phyloP scores from a whole-genome alignment of 2,797 vertebrate genomes.

The Sandelia bainsii region DNA sequence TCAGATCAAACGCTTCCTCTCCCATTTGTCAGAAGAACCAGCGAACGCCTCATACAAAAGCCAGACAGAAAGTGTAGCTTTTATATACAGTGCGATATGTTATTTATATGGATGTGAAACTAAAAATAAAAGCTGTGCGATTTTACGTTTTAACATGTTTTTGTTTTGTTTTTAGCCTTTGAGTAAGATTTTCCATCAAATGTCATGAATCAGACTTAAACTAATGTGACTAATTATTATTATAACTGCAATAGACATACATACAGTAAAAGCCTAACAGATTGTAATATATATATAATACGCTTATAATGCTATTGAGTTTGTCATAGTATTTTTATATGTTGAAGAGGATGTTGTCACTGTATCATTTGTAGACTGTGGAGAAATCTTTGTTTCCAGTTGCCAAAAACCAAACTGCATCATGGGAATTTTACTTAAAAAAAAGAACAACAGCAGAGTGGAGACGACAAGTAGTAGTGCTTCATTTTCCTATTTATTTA shows the following conservation, averaged over 20 bases:
- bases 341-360: conserved; percentile 56
- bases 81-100: conserved; percentile 52
- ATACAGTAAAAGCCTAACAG: conserved; percentile 87
- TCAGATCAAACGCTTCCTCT: conserved; percentile 38
- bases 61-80: conserved; percentile 53
- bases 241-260: conserved; percentile 66
- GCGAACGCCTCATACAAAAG: conserved; percentile 39
- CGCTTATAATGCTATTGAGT: conserved; percentile 88
- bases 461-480: conserved; percentile 31
- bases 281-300: conserved; percentile 90
- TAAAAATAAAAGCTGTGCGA: conserved; percentile 58
- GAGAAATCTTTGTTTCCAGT: conserved; percentile 37
- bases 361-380: conserved; percentile 58
- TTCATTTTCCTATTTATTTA: conserved; percentile 78
- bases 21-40: conserved; percentile 34
- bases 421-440: conserved; percentile 25
- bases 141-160: conserved; percentile 67
- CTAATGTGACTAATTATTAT: conserved; percentile 81
- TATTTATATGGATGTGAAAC: conserved; percentile 71
- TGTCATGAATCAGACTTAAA: conserved; percentile 75
- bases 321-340: conserved; percentile 77
- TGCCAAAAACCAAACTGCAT: conserved; percentile 22
- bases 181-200: conserved; percentile 8
- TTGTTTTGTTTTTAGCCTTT: conserved; percentile 39
- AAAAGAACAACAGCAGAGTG: not conserved